Evolutionary conservation across 2,888 invertebrate species (phyloP), one percentile per base, ranked within the genome.

Genomic region (Saturnia japonica): DNA sequence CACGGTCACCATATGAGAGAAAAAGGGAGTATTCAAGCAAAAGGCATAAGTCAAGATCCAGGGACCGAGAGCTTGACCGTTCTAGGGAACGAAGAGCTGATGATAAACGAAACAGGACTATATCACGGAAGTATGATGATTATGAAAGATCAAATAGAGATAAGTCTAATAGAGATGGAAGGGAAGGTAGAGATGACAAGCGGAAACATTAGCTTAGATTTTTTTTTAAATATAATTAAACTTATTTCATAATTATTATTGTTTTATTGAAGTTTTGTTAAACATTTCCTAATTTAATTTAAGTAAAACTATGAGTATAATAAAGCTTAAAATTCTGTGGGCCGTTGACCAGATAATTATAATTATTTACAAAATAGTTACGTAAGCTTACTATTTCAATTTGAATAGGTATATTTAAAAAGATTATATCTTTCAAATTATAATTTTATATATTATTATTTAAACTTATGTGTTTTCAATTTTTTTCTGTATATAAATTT

Each of bases 1-100:
- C 94, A 0, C 85, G 94, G 0, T 94, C 94, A 3, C 94, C 94
- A 0, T 94, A 94, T 80, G 94, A 94, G 54, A 85, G 94, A 11
- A 94, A 94, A 74, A 82, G 94, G 66, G 92, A 94, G 19, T 93
- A 93, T 74, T 87, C 90, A 0, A 91, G 86, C 76, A 94, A 94
- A 74, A 85, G 94, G 62, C 93, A 94, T 67, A 93, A 94, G 76
- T 94, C 94, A 11, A 83, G 94, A 2, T 93, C 94, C 0, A 82
- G 94, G 11, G 94, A 94, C n/a, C 76, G 93, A 34, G 93, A 94
- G 25, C 34, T 82, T 0, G 93, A 93, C 14, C 81, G 94, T 0
- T 89, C 91, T 0, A 85, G 94, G 62, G 94, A 94, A 68, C 74
- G 94, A 6, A 80, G 94, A 9, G 79, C 84, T 9, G 94, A 94